Evolutionary conservation across 2,797 vertebrate genomes (phyloP), one percentile per base, ranked within the genome.

Genomic region (Garrulus glandarius): DNA sequence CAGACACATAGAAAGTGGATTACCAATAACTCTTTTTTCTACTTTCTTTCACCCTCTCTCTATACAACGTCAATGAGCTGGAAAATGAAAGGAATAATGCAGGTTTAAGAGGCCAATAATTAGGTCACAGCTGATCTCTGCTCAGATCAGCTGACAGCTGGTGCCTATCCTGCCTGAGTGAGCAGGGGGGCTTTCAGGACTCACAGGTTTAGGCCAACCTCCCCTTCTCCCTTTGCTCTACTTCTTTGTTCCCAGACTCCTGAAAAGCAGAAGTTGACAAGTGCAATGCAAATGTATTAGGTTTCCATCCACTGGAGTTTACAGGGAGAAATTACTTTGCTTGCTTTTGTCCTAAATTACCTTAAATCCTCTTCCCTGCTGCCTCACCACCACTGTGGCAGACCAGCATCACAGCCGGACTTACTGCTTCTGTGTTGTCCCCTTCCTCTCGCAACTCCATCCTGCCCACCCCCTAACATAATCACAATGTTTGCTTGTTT

Each of bases 31-130:
- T 95, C 93, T 97, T 96, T 96, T 96, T 93, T 94, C 85, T 95
- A 67, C 87, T 89, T 76, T 95, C 93, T 96, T 95, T 95, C 74
- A 91, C 79, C 47, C 82, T 93, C 70, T 90, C 93, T 86, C 85
- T 96, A 95, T 97, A 97, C 65, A 95, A 97, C 8, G 21, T 92
- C 98, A 98, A 97, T 98, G 98, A 98, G 95, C 97, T 97, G 96
- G 97, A 98, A 98, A 98, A 98, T 98, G 97, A 98, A 98, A 97
- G 97, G 91, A 97, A 98, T 98, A 98, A 97, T 97, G 97, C 97
- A 96, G 96, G 97, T 97, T 98, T 98, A 97, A 65, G 94, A 98
- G 97, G 96, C 95, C 97, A 97, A 96, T 98, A 98, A 98, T 98
- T 97, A 98, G 98, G 98, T 98, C 98, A 98, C 98, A 98, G 97